Evolutionary conservation across 92 coral and sea anemone genomes (phyloP), one percentile per base, ranked within the genome.

Genomic region (Palythoa caribaeorum): DNA sequence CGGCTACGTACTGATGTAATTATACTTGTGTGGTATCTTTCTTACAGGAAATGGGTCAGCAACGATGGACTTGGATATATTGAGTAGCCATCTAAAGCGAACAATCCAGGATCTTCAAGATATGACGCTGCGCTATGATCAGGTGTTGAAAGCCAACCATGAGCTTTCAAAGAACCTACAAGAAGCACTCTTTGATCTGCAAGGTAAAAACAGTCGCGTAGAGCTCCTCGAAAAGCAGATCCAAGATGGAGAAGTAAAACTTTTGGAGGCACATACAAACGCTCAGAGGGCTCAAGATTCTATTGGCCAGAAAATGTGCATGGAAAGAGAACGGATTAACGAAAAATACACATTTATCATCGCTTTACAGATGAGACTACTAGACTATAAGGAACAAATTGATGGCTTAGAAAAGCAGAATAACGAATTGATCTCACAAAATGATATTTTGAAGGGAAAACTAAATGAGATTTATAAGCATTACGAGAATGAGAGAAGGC

Each of bases 311-410:
- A 94, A 97, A 77, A 80, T 88, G 51, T 93, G 94, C 75, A 78
- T 87, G 15, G 80, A 92, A 62, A 91, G 92, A 20, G 83, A 94
- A 73, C 96, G 96, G 51, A 87, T 95, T 40, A 91, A 94, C 70
- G 99, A 97, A 75, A 88, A 98, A 38, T 94, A 96, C 48, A 91
- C 94, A 21, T 95, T 92, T 78, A 97, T 97, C 53, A 95, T 97
- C 52, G 97, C 98, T 2, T 90, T 97, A 40, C 99, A 97, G 83
- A 97, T 97, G 99, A 96, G 93, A 84, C 90, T 97, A 40, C 93
- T 97, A 6, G 81, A 96, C n/a, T 87, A 95, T 38, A 94, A 95
- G 85, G 99, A 97, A 78, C 94, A 94, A 84, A 92, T 92, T 9
- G 98, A 91, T 63, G 88, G 88, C 57, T 40, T 97, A 85, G 94